Base-by-base conservation (phyloP, 2,888 invertebrate species). In the Drosophila tripunctata region DNA sequence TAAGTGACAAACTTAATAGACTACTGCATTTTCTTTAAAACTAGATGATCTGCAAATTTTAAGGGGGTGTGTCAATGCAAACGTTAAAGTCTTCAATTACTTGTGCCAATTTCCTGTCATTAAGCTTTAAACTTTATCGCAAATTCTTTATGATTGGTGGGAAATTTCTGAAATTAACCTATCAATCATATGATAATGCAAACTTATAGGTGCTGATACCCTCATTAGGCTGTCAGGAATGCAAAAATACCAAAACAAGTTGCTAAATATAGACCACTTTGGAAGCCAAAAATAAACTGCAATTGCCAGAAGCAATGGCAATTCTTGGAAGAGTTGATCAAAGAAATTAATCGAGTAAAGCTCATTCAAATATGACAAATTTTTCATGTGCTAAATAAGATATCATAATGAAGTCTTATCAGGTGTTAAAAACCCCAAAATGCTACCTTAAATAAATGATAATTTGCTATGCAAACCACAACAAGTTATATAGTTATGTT, bases 351-450 rank as follows among this genome's bases (percentile, higher is more conserved):
- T 10, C 24, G 51, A 50, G 14, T 21, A 15, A 52, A 22, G 14
- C 40, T 5, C 30, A 12, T 47, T 43, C 56, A 51, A 66, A 72
- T 75, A 82, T 78, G 65, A 56, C 64, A 75, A 58, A 54, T 70
- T 54, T 54, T 58, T 57, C 56, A 65, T 60, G 64, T 71, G 70
- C 78, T 70, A 77, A 84, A 65, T 61, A 65, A 70, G 77, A 77
- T 78, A 84, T 87, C 63, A 77, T 60, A 77, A 87, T 67, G 52
- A 77, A 75, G 80, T 63, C 78, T 81, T 81, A 87, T 81, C 81
- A 87, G 87, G 87, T 81, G 84, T 87, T 84, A 80, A 80, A 57
- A 61, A 61, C 40, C 50, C n/a, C 51, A 75, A 79, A 79, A 78
- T 63, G 62, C 48, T 55, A 77, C 24, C 70, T 50, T 57, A 66